Evolutionary conservation across 2,113 vertebrate genomes (phyloP).

Genomic region (Xiphias gladius): DNA sequence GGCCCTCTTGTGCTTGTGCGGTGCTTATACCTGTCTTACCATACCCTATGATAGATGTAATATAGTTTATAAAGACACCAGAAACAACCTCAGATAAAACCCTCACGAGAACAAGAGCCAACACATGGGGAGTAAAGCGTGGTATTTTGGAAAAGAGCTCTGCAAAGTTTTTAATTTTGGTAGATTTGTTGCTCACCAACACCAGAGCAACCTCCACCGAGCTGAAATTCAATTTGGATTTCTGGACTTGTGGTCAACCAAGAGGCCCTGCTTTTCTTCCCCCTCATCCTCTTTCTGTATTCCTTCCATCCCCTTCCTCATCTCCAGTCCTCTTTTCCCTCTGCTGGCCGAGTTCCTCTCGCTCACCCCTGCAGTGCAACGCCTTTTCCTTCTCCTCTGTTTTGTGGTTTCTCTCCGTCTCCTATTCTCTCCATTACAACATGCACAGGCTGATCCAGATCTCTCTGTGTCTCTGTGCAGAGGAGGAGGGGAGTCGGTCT

Average conservation of each 20-base stretch:
- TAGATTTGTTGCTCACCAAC: neutral
- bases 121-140: neutral
- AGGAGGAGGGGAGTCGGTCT: conserved; percentile 59
- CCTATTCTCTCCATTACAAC: conserved; percentile 52
- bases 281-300: conserved; percentile 33
- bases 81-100: neutral
- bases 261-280: conserved; percentile 53
- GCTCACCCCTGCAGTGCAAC: conserved; percentile 58
- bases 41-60: too few relatives aligned
- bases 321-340: conserved; percentile 49
- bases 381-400: conserved; percentile 55
- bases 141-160: neutral
- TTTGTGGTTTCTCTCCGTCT: conserved; percentile 52
- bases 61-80: too few relatives aligned
- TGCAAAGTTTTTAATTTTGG: neutral
- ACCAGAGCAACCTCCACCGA: neutral
- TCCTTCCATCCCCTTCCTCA: conserved; percentile 54
- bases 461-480: conserved; percentile 24
- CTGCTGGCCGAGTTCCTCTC: conserved; percentile 55
- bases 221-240: conserved; percentile 20
- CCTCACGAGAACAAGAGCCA: neutral
- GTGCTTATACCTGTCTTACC: too few relatives aligned
- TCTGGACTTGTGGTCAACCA: conserved; percentile 49
- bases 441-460: conserved; percentile 45
- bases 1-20: too few relatives aligned